Conservation (phyloP, 2,888 invertebrate species). For the Suillia variegata region DNA sequence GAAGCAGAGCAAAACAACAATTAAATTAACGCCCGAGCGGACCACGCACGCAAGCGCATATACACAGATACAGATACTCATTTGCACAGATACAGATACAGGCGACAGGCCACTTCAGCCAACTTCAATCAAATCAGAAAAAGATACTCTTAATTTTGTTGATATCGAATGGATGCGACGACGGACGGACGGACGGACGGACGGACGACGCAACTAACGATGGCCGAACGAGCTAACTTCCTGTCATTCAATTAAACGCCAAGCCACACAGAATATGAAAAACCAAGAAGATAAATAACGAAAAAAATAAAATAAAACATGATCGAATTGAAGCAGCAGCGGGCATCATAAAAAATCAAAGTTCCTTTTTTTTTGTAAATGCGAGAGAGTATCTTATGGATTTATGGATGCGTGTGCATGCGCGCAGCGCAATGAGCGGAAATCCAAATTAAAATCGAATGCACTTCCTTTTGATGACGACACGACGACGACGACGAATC, state of each 20-base stretch:
- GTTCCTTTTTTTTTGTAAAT: background rate
- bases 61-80: background rate
- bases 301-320: too few relatives aligned
- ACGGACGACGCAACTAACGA: too few relatives aligned
- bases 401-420: background rate
- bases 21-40: conserved; percentile 33
- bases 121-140: conserved; percentile 7
- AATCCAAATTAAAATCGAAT: conserved; percentile 56
- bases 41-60: conserved; percentile 19
- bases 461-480: conserved; percentile 29
- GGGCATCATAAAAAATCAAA: background rate
- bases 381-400: background rate
- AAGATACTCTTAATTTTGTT: too few relatives aligned
- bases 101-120: conserved; percentile 9
- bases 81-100: background rate
- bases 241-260: conserved; percentile 30
- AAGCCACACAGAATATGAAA: too few relatives aligned
- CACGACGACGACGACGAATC: background rate
- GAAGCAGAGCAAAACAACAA: conserved; percentile 26
- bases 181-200: too few relatives aligned
- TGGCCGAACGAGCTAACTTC: conserved; percentile 16
- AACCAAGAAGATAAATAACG: too few relatives aligned
- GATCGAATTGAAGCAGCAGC: conserved; percentile 21
- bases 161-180: too few relatives aligned
- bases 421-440: conserved; percentile 37